Evolutionary conservation across 2,113 vertebrate genomes (phyloP).

Genomic region (Lampris incognitus): DNA sequence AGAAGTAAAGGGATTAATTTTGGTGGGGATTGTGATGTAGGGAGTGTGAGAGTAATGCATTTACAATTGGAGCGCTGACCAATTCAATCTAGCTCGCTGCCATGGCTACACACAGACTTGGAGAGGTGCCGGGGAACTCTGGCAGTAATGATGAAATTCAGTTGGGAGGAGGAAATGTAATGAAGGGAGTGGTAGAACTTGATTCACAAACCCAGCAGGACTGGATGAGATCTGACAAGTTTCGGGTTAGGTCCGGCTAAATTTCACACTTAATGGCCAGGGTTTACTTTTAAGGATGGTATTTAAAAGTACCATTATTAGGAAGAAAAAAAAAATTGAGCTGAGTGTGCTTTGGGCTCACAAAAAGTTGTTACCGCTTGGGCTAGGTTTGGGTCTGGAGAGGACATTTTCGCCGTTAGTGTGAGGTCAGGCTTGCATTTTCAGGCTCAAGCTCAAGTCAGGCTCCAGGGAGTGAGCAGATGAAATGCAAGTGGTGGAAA

Average conservation of each 20-base stretch:
- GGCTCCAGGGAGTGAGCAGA: conserved; percentile 39
- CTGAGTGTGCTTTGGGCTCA: neutral
- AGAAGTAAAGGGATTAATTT: conserved; percentile 70
- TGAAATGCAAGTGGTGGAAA: conserved; percentile 39
- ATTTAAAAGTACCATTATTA: conserved; percentile 27
- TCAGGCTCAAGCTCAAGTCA: conserved; percentile 40
- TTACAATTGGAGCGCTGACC: conserved; percentile 81
- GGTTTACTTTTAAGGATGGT: conserved; percentile 25
- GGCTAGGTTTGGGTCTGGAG: conserved; percentile 23
- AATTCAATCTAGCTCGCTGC: conserved; percentile 75
- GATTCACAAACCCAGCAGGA: conserved; percentile 55
- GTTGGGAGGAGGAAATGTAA: conserved; percentile 72
- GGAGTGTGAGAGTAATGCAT: conserved; percentile 77
- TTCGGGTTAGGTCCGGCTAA: conserved; percentile 40
- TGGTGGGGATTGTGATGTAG: conserved; percentile 67
- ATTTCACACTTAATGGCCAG: conserved; percentile 29
- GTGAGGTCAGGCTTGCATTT: conserved; percentile 42
- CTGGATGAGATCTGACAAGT: conserved; percentile 47
- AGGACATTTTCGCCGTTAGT: conserved; percentile 22
- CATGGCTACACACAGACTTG: conserved; percentile 55
- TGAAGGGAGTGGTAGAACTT: conserved; percentile 62
- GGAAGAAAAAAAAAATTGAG: conserved; percentile 19
- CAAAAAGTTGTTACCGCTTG: neutral
- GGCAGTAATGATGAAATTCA: conserved; percentile 78
- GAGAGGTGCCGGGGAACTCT: conserved; percentile 63